Evolutionary conservation across 2,797 vertebrate species (phyloP).

Genomic region (Pampus argenteus): DNA sequence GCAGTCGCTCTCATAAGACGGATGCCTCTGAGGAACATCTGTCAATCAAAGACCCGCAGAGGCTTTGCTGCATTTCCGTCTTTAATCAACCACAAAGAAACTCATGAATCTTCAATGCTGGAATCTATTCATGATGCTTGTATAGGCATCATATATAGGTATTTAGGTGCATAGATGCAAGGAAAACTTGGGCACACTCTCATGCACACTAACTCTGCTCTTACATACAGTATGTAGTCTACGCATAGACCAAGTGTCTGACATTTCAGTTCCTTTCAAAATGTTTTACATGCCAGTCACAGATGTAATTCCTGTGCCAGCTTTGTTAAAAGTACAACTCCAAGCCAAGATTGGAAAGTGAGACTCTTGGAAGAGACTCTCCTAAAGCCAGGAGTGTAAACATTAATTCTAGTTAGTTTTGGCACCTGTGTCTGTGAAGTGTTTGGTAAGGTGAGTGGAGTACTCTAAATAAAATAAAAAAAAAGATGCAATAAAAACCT

Average conservation of each 20-base stretch:
- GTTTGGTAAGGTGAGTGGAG: conserved; percentile 12
- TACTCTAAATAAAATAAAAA: too few relatives aligned
- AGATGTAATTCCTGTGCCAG: conserved; percentile 38
- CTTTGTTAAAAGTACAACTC: conserved; percentile 47
- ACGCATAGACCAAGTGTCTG: conserved; percentile 7
- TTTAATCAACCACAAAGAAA: conserved; percentile 60
- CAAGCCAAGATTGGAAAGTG: conserved; percentile 28
- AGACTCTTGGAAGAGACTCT: conserved; percentile 28
- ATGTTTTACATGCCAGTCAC: conserved; percentile 47
- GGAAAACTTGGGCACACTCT: conserved; percentile 10
- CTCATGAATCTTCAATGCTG: conserved; percentile 46
- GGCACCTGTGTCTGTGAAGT: conserved; percentile 29
- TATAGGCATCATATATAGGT: background rate
- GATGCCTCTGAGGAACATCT: conserved; percentile 72
- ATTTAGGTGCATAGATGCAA: background rate
- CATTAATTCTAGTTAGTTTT: conserved; percentile 38
- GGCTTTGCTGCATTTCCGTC: conserved; percentile 66
- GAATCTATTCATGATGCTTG: conserved; percentile 5
- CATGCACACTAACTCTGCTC: conserved; percentile 11
- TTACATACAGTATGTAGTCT: too few relatives aligned
- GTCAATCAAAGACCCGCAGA: conserved; percentile 71
- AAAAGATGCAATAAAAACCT: background rate
- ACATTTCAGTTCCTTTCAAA: conserved; percentile 42
- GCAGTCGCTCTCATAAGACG: conserved; percentile 68
- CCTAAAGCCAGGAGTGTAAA: conserved; percentile 41